Base-by-base conservation (phyloP, 2,888 invertebrate species). In the Dendrolimus houi region DNA sequence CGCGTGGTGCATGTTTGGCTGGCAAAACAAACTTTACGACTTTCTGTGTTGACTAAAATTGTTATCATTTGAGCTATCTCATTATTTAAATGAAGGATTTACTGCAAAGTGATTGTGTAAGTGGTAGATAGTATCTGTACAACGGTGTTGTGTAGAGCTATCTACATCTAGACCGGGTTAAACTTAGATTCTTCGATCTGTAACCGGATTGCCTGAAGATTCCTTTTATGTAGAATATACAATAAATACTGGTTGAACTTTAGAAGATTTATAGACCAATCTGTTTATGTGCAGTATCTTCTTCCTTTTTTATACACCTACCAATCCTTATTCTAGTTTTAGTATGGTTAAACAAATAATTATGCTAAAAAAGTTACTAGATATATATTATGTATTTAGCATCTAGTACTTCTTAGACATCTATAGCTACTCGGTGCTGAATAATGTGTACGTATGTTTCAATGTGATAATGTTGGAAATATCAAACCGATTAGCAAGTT, bases 1-100 rank as follows among this genome's bases (percentile, higher is more conserved):
- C 68, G 73, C 79, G 72, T 78, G 72, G 62, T 65, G 60, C 64
- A 60, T 68, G 71, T 67, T 60, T 59, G 58, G 64, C 72, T 64
- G 64, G 41, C 59, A 65, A 66, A 71, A 67, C 56, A 57, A 60
- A 72, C 47, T 47, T 47, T 47, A 47, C 12, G 9, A 47, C 47
- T 47, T 47, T 47, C 47, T 47, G 47, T 12, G 47, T 47, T 47
- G 47, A 47, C 47, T 47, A 29, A 29, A 29, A 29, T 29, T 29
- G 29, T 29, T 29, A 29, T 3, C 29, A 29, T 29, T 29, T 29
- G 29, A 29, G 29, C 29, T 29, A 10, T 9, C 47, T 47, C 9
- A 47, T 47, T 47, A 47, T 47, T 47, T 8, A 47, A 47, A 47
- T 47, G 47, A 47, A 12, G 47, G 47, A 47, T 47, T 47, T 47